Evolutionary conservation across 2,113 vertebrate genomes (phyloP).

Genomic region (Gavia stellata): DNA sequence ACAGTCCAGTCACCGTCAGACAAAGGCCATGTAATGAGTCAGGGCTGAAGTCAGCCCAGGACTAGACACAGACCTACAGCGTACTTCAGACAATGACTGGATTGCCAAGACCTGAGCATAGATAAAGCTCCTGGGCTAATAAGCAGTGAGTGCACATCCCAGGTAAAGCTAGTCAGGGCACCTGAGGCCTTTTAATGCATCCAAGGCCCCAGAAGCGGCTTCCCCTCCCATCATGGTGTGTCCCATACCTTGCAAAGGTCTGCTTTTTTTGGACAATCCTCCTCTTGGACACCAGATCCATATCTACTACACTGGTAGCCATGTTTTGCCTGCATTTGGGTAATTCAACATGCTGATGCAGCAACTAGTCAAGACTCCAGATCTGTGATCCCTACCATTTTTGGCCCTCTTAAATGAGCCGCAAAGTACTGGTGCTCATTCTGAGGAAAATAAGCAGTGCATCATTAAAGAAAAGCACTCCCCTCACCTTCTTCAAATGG

Average conservation of each 20-base stretch:
- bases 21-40: neutral
- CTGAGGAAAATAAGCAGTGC: neutral
- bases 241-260: neutral
- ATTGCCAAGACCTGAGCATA: neutral
- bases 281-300: neutral
- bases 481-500: neutral
- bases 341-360: neutral
- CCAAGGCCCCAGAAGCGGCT: neutral
- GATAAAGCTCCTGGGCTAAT: neutral
- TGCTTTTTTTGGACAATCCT: neutral
- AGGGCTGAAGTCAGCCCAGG: neutral
- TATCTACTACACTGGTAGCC: neutral
- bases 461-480: neutral
- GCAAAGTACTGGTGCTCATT: neutral
- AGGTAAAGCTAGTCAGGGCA: neutral
- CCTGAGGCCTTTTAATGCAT: neutral
- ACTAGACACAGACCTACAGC: neutral
- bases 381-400: neutral
- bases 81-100: neutral
- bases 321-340: neutral
- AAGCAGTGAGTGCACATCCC: neutral
- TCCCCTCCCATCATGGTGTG: neutral
- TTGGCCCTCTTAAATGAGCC: neutral
- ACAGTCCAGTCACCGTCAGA: neutral
- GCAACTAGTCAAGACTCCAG: neutral